Base-by-base conservation (phyloP, 1,140 invertebrate genomes). In the Platyscapa corneri region DNA sequence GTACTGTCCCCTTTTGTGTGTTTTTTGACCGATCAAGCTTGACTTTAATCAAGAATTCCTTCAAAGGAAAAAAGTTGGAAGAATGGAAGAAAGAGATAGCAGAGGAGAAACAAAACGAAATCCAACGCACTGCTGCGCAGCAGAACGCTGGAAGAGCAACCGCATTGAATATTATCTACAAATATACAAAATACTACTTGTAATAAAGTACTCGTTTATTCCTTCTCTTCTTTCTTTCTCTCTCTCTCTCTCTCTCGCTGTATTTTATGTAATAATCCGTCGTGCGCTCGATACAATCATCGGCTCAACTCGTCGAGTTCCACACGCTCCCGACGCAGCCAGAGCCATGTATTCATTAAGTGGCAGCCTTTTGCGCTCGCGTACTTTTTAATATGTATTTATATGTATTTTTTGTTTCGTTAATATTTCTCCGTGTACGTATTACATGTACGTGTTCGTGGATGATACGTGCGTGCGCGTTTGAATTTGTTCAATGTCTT, bases 141-240 rank as follows among this genome's bases (percentile, higher is more conserved):
- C 79, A 86, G 64, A 72, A 78, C 86, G 79, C 86, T 90, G 86
- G 86, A 89, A 88, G 87, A 86, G 88, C 85, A 86, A 86, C 83
- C 85, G 86, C 88, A 88, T 87, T 88, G 85, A 87, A 83, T 81
- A 72, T 88, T 90, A 90, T 92, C 90, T 91, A 92, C 90, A 91
- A 92, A 92, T 92, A 85, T 92, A 92, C 91, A 92, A 90, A 90
- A 90, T 89, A 84, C 84, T 85, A 86, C 75, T 86, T 83, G 87
- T 87, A 87, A 82, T 82, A 56, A 53, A 67, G 79, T 77, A 80
- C 60, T 81, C 12, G 53, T 77, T 88, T 75, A 76, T 82, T 56
- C 64, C 37, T 76, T 80, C 83, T 85, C 84, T n/a, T 87, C 49
- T 85, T 86, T 88, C 75, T 88, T 80, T 86, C 12, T 88, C 77